Evolutionary conservation across 2,888 invertebrate species (phyloP), one percentile per base, ranked within the genome.

Genomic region (Colostygia pectinataria): DNA sequence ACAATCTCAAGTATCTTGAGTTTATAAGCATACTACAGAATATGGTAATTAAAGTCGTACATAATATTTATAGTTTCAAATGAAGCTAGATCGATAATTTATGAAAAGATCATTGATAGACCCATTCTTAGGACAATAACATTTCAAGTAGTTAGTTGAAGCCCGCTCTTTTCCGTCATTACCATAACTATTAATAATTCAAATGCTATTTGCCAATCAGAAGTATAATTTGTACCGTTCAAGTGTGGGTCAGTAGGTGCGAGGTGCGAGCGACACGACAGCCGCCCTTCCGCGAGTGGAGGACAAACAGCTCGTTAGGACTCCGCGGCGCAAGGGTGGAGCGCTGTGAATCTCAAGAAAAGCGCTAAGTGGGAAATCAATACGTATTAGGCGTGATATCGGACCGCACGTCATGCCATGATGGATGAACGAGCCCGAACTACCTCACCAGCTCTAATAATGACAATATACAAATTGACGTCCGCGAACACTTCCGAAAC

Each of bases 381-480:
- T 90, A 90, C 85, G 83, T 88, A 89, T 89, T 89, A 89, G 87
- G 86, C 84, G 86, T 79, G 87, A 87, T 88, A 89, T 89, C 89
- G 84, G 83, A 77, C 82, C 83, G 78, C 78, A 80, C 87, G 89
- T 89, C 89, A 86, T 79, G 68, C 78, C 75, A 87, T 90, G 90
- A 90, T 90, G 87, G 90, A 90, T 90, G 90, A 80, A 85, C 82
- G 79, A 77, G 73, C 82, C 87, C 80, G 77, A 86, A 87, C 83
- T 86, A 86, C 83, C 85, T 76, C 79, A 71, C 77, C 74, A 79
- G 74, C 79, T 89, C 80, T 85, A 83, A 89, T 88, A 88, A 89
- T 89, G 90, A 90, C 89, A 89, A 90, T 90, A 89, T 86, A 90
- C 90, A 90, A 90, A 90, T 90, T 89, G 88, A 87, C 82, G 83